Percentiles rank a stretch among this genome's conserved stretches.
Conservation (phyloP, 2,797 vertebrate genomes). For the Pygocentrus nattereri region DNA sequence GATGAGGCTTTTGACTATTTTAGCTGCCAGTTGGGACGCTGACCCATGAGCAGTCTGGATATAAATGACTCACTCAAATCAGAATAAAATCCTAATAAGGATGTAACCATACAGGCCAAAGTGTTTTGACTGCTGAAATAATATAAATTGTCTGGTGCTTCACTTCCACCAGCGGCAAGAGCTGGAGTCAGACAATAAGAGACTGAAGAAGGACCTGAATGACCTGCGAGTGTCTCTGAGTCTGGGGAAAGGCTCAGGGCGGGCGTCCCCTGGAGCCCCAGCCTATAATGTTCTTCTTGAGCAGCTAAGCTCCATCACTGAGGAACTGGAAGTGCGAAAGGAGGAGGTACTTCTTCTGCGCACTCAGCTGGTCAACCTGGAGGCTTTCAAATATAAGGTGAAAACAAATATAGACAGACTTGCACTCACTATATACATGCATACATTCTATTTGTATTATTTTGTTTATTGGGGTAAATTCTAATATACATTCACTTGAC, state of each 20-base stretch:
- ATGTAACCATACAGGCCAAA: neutral
- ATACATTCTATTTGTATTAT: too few relatives aligned
- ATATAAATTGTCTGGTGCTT: neutral
- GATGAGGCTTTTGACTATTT: too few relatives aligned
- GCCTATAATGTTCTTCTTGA: slow-evolving; percentile 90
- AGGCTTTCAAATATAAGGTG: slow-evolving; percentile 91
- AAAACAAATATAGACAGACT: neutral
- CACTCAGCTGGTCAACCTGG: slow-evolving; percentile 93
- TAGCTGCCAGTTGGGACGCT: neutral
- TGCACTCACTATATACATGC: too few relatives aligned
- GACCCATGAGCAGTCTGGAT: neutral
- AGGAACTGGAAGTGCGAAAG: slow-evolving; percentile 94
- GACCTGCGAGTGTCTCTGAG: slow-evolving; percentile 88
- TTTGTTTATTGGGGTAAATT: too few relatives aligned
- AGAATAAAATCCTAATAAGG: neutral
- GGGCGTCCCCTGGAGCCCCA: slow-evolving; percentile 83
- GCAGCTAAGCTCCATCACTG: slow-evolving; percentile 89
- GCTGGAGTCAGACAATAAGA: slow-evolving; percentile 94
- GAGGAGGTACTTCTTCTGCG: slow-evolving; percentile 95
- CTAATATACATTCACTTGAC: neutral
- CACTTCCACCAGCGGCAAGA: slow-evolving; percentile 86
- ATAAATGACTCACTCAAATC: neutral
- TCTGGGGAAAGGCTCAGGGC: slow-evolving; percentile 73
- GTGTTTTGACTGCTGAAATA: neutral
- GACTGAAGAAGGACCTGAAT: slow-evolving; percentile 91